Base-by-base conservation (phyloP, 2,888 invertebrate species). In the Melolontha melolontha region DNA sequence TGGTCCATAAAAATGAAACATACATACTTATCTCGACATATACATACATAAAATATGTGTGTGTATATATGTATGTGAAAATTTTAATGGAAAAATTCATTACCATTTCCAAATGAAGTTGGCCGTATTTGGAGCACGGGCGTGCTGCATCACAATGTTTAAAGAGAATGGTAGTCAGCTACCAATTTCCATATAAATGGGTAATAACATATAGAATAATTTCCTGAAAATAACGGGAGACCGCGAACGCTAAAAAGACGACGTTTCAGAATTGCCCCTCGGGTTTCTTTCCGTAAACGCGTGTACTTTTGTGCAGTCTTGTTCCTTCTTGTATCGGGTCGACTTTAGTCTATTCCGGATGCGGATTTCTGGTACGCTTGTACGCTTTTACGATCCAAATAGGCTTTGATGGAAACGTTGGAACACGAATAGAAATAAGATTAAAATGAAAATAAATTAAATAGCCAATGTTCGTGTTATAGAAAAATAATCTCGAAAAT, bases 131-230 rank as follows among this genome's bases (percentile, higher is more conserved):
- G 51, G 51, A 64, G 41, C 29, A 10, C 6, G 10, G 29, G 42
- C 49, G 49, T 22, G 17, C 49, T 22, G 16, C 49, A n/a, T 49
- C 22, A 40, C 40, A 10, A 40, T 12, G 66, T 17, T 39, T 34
- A 22, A 1, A 49, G 39, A 16, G 59, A 62, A 62, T 62, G 29
- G 34, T 47, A 34, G 47, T 14, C 14, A 16, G 47, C 34, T 5
- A 49, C 34, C 29, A 51, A 72, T 72, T 72, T 67, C 68, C 72
- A 72, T 72, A 72, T 64, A 70, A 72, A 72, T 69, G 70, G 66
- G 70, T 67, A 69, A 70, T 72, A 72, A 63, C 70, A 70, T 70
- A 72, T 69, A 69, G 69, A 64, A 72, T 69, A 72, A 69, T 72
- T 72, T 69, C 70, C 66, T 67, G 69, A 70, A 67, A 68, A 59